Evolutionary conservation across 2,888 invertebrate species (phyloP), one percentile per base, ranked within the genome.

Genomic region (Napeogenes sylphis): DNA sequence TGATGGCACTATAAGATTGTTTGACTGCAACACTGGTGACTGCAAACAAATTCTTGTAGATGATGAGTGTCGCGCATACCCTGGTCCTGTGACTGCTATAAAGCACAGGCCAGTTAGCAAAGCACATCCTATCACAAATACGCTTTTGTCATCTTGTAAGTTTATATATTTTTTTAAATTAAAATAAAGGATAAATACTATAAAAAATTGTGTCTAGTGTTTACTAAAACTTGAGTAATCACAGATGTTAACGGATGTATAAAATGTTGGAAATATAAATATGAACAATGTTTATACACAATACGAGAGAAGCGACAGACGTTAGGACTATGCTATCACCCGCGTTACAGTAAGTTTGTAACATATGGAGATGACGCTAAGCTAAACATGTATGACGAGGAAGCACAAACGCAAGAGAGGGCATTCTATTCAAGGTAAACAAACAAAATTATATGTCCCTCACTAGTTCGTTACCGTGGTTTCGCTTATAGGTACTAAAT

Each of bases 181-280:
- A 47, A 35, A 21, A 32, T 13, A 21, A 21, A 21, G 35, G 32
- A n/a, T 60, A 33, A 2, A 4, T 8, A 21, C 21, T 21, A 21
- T 21, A 21, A 21, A 21, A 21, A 21, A 21, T 21, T 21, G 21
- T 21, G 21, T 21, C 3, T 14, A 12, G 55, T 42, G 3, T n/a
- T 14, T 33, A 21, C 30, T 33, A 21, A 59, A 38, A 38, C 21
- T 14, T 35, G 8, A 62, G 21, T 47, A 2, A 59, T 71, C 82
- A 56, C 73, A 94, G 94, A 94, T 87, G 91, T 92, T 4, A 93
- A 92, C 72, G 94, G 94, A 46, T 92, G 90, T 72, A 91, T 94
- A 6, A 94, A 94, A 82, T 92, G 92, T 72, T 94, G 94, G 94
- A 93, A 93, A 78, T 93, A 93, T 76, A 91, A 92, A 73, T 93